Base-by-base conservation (phyloP, 1,140 invertebrate species). In the Musca vetustissima region DNA sequence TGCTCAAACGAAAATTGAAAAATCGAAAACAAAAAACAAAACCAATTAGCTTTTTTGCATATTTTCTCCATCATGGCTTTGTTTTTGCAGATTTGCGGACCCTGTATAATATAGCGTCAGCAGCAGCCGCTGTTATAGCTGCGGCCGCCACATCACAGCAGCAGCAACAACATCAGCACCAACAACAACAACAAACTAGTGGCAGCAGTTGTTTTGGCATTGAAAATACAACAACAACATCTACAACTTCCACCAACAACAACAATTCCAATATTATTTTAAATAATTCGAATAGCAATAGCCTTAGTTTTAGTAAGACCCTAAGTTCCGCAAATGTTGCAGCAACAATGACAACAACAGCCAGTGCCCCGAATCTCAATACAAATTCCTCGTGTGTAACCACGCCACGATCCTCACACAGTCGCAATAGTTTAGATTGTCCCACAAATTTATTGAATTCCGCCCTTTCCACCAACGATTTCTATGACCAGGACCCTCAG, bases 1-100 rank as follows among this genome's bases (percentile, higher is more conserved):
- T 55, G 19, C n/a, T 55, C 53, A 61, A 36, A 36, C 22, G 36
- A 61, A 43, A 1, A 67, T 19, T 28, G 25, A 55, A 67, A 53
- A 66, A 25, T 36, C 4, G 53, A 24, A 48, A 53, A 53, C 52
- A 55, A 28, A 28, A 52, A 67, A 36, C 43, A 64, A 25, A 24
- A 43, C 43, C 64, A 50, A 21, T 24, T 53, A 21, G 17, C 36
- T 43, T 43, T n/a, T n/a, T n/a, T n/a, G n/a, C n/a, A 1, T 22
- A 61, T 32, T 25, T 55, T 75, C 75, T 43, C 28, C 57, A 61
- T 61, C 57, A 61, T 61, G 57, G 57, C 57, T 61, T 43, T 61
- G 73, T 74, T 81, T 81, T 80, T 81, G 74, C 79, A 81, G 79
- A 81, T 81, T 78, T 81, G 73, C 73, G 79, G 79, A 81, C 79